phyloP scores from a whole-genome alignment of 2,888 invertebrate genomes.

The Eristalinus sepulchralis region DNA sequence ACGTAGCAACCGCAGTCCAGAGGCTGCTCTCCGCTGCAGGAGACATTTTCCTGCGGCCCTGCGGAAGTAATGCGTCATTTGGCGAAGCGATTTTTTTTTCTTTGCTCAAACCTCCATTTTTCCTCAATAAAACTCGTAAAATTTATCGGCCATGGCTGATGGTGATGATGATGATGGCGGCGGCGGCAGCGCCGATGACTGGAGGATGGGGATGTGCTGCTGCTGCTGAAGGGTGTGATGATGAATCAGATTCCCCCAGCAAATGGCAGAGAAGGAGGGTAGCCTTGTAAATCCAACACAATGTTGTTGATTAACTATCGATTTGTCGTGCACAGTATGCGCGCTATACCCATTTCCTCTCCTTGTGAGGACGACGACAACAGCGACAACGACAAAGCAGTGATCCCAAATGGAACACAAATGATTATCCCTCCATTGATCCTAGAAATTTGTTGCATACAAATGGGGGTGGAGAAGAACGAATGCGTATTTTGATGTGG shows the following conservation, averaged over 20 bases:
- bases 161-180: not conserved
- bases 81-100: not conserved
- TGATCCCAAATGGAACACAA: conserved; percentile 16
- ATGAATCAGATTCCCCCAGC: conserved; percentile 52
- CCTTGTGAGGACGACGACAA: not conserved
- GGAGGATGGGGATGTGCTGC: not conserved
- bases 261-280: not conserved
- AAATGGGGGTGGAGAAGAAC: not conserved
- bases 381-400: not conserved
- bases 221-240: conserved; percentile 20
- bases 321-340: conserved; percentile 58
- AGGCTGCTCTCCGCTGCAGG: conserved; percentile 23
- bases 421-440: conserved; percentile 53
- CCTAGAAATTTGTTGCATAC: conserved; percentile 61
- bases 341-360: not conserved
- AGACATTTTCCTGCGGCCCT: conserved; percentile 44
- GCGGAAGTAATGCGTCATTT: conserved; percentile 68
- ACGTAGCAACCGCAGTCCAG: not conserved
- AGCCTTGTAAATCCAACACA: conserved; percentile 57
- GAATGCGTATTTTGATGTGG: too few species aligned
- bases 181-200: not conserved
- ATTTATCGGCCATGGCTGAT: conserved; percentile 43
- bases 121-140: conserved; percentile 51
- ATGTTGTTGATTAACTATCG: conserved; percentile 70
- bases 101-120: conserved; percentile 31